Base-by-base conservation (phyloP, 1,140 invertebrate species). In the Listronotus oregonensis region DNA sequence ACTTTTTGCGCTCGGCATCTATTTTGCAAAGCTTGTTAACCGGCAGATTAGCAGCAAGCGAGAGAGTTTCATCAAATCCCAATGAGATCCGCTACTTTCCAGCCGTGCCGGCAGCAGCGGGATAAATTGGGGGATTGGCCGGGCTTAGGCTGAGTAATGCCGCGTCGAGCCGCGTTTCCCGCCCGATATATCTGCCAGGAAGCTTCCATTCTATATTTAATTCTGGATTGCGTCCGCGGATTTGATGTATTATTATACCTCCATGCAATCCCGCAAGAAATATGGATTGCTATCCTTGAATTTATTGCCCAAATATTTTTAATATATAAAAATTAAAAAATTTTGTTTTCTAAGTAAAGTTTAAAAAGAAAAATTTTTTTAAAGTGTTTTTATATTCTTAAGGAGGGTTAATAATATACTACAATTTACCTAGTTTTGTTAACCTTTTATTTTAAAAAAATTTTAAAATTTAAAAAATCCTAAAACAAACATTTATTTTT, bases 111-210 rank as follows among this genome's bases (percentile, higher is more conserved):
- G 60, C 60, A 62, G 60, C 60, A 43, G 37, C 66, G 65, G 77
- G 77, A 77, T 77, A 77, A 78, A 78, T 77, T 78, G 76, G 77
- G 77, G 77, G 77, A 76, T 77, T 78, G 75, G 73, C 73, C 72
- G 77, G 77, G 75, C 77, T 78, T 77, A 71, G 71, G 77, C 76
- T 78, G 77, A 78, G 75, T 78, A 78, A 78, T 78, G 77, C 74
- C 71, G 70, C 76, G 75, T 78, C 77, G 73, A 66, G 60, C 69
- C 69, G 70, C 72, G 75, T 78, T 78, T 72, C 70, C 74, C 73
- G 72, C 71, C 74, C 77, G 70, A 78, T 78, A 78, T 78, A 77
- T 78, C 74, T 73, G 69, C 64, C 61, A 61, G 58, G 39, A 44
- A 63, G 71, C 72, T 73, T 73, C 72, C 74, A 74, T 75, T 76